phyloP scores from a whole-genome alignment of 2,888 invertebrate species.

The Drosophila algonquin region DNA sequence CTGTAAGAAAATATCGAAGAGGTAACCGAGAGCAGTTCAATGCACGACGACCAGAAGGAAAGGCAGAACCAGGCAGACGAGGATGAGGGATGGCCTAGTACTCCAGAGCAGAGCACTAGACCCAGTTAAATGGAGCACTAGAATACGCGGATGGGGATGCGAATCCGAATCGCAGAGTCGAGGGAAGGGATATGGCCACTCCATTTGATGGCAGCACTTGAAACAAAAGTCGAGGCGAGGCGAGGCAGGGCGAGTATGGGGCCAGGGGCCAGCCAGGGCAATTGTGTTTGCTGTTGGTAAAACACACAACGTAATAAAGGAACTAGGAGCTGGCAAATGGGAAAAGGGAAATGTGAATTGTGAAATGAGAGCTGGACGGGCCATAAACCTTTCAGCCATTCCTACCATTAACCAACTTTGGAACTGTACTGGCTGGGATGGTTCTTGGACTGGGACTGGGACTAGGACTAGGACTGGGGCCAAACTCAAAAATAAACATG shows the following conservation, averaged over 20 bases:
- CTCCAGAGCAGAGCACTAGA: conserved; percentile 14
- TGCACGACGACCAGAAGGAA: conserved; percentile 44
- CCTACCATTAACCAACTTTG: conserved; percentile 30
- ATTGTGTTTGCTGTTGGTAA: conserved; percentile 69
- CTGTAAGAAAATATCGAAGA: conserved; percentile 56
- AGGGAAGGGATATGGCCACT: conserved; percentile 50
- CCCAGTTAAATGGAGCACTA: conserved; percentile 45
- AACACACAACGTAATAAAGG: conserved; percentile 64
- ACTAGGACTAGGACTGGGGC: conserved; percentile 15
- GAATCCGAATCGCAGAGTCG: conserved; percentile 21
- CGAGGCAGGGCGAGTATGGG: not conserved
- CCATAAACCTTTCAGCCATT: conserved; percentile 45
- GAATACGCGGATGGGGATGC: conserved; percentile 22
- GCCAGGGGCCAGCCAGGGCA: conserved; percentile 47
- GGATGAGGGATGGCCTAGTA: conserved; percentile 6
- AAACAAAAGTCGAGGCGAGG: conserved; percentile 58
- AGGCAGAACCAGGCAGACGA: not conserved
- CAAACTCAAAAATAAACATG: conserved; percentile 38
- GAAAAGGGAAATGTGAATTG: conserved; percentile 6
- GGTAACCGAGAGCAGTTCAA: conserved; percentile 68
- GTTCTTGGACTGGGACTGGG: too few species aligned
- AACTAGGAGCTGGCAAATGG: conserved; percentile 47
- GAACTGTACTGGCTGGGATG: not conserved
- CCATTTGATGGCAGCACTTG: conserved; percentile 59
- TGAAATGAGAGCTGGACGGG: conserved; percentile 19